Conservation (phyloP, 2,797 vertebrate genomes). For the Danio choprae region DNA sequence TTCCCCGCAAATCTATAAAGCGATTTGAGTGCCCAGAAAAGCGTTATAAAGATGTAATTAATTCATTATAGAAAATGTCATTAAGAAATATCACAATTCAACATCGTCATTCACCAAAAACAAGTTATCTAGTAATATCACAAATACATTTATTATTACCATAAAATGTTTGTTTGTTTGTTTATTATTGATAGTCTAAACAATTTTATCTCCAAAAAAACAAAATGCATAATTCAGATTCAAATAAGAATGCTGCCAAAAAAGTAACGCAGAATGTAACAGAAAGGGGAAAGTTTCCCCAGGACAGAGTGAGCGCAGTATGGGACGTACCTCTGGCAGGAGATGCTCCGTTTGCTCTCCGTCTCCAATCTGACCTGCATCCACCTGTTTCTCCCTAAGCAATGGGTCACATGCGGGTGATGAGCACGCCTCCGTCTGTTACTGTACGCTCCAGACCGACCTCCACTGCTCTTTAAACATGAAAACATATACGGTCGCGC, state of each 20-base stretch:
- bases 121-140: not conserved
- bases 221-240: not conserved
- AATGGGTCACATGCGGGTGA: slow-evolving; percentile 19
- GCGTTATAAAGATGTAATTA: not conserved
- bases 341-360: slow-evolving; percentile 53
- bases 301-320: not conserved
- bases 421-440: not conserved
- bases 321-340: slow-evolving; percentile 66
- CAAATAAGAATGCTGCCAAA: not conserved
- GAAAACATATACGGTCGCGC: not conserved
- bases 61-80: not conserved
- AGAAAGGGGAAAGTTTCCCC: not conserved
- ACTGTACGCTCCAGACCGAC: not conserved
- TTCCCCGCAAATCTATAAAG: too few relatives aligned
- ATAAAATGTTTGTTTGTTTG: not conserved
- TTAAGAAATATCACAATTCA: not conserved
- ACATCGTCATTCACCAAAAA: not conserved
- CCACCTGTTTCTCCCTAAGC: slow-evolving; percentile 70
- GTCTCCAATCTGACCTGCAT: slow-evolving; percentile 66
- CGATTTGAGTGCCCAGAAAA: too few relatives aligned
- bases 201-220: not conserved
- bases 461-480: not conserved
- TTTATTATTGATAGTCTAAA: not conserved
- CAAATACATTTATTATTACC: not conserved
- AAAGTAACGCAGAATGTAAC: too few relatives aligned